These are phyloP conservation scores for Microplitis mediator DNA, from an alignment of 1,140 invertebrate species.

Conservation along the genomic window DNA sequence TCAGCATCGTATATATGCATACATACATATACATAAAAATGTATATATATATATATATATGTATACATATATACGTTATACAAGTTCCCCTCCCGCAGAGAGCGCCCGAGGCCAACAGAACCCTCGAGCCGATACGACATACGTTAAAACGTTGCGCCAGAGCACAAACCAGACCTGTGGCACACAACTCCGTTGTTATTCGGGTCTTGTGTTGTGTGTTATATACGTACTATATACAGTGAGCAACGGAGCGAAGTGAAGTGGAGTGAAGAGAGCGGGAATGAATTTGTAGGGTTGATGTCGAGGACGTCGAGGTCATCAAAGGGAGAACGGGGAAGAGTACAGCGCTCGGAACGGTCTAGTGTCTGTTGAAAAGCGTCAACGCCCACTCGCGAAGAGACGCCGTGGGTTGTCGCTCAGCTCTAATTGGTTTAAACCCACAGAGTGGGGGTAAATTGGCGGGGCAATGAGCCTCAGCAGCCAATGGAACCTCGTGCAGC, in stretches of 20 bases:
- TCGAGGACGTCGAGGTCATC: background rate
- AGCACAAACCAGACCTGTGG: constrained; percentile 8
- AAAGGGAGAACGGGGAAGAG: background rate
- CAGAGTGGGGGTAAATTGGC: constrained; percentile 53
- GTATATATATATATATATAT: too few relatives aligned
- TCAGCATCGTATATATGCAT: background rate
- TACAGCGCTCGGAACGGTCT: background rate
- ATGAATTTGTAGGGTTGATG: background rate
- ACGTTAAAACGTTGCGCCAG: constrained; percentile 1
- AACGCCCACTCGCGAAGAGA: constrained; percentile 21
- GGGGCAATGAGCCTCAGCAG: constrained; percentile 31
- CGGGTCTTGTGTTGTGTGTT: background rate
- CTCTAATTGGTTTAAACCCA: constrained; percentile 29
- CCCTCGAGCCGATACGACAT: constrained; percentile 13
- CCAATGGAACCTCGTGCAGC: constrained; percentile 50
- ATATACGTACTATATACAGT: background rate
- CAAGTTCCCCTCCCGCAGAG: background rate
- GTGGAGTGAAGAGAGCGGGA: background rate
- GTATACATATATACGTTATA: background rate
- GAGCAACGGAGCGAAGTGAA: background rate
- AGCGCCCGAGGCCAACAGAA: constrained; percentile 22
- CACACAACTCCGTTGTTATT: constrained; percentile 10
- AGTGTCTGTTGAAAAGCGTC: background rate
- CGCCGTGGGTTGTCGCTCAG: constrained; percentile 46
- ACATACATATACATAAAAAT: too few relatives aligned